Evolutionary conservation across 2,888 invertebrate species (phyloP).

Genomic region (Syrista parreyssii): DNA sequence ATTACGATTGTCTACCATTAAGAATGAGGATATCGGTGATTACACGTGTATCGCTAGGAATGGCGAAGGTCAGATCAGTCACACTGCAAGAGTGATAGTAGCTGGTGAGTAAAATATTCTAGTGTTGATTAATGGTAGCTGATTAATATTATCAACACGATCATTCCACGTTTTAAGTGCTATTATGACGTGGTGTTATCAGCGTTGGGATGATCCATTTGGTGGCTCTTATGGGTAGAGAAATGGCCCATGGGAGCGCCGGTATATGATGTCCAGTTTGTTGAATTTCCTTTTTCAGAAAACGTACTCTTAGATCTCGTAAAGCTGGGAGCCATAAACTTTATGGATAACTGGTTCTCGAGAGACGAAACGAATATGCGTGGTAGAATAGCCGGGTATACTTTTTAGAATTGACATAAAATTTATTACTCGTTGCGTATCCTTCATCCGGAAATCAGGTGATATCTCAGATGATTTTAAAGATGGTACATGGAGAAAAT

Average conservation of each 20-base stretch:
- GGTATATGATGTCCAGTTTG: neutral
- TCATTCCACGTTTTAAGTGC: slow-evolving; percentile 29
- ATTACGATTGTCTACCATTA: slow-evolving; percentile 90
- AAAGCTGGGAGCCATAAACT: slow-evolving; percentile 32
- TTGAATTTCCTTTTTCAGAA: neutral
- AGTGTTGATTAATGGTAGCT: neutral
- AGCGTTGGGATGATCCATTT: neutral
- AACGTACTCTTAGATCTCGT: neutral
- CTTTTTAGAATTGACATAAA: neutral
- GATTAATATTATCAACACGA: neutral
- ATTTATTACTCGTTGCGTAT: neutral
- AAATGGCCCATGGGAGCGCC: neutral
- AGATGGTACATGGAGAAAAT: neutral
- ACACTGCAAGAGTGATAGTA: slow-evolving; percentile 95
- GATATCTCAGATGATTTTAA: neutral
- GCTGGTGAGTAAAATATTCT: slow-evolving; percentile 72
- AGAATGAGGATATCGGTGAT: slow-evolving; percentile 95
- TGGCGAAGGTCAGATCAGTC: slow-evolving; percentile 95
- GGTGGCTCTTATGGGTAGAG: neutral
- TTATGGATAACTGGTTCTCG: slow-evolving; percentile 35
- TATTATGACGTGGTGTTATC: neutral
- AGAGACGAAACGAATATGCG: neutral
- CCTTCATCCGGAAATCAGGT: neutral
- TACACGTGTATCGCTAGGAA: slow-evolving; percentile 97
- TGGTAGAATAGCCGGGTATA: neutral